These are phyloP conservation scores for Steatornis caripensis DNA, from an alignment of 2,113 vertebrate species.

Conservation along the genomic window DNA sequence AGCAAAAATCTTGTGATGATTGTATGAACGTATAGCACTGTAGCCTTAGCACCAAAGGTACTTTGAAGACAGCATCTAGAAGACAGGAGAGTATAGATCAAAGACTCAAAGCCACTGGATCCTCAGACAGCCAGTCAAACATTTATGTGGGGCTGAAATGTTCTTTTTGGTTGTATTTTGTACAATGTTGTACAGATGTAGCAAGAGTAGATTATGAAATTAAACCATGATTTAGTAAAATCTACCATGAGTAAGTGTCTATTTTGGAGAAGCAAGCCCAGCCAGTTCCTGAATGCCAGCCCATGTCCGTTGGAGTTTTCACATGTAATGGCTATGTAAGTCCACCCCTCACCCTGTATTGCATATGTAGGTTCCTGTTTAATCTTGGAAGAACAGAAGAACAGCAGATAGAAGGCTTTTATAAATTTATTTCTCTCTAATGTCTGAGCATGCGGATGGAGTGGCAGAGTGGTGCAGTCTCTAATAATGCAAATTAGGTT, in stretches of 20 bases:
- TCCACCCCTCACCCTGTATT: background rate
- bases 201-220: background rate
- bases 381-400: background rate
- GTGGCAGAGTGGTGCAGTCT: background rate
- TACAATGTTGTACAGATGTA: background rate
- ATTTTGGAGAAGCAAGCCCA: background rate
- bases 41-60: background rate
- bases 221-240: background rate
- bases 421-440: background rate
- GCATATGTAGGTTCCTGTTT: background rate
- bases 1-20: background rate
- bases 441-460: background rate
- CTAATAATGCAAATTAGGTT: background rate
- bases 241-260: background rate
- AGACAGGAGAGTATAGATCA: background rate
- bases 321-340: background rate
- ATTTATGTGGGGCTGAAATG: background rate
- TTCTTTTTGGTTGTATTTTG: background rate
- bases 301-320: background rate
- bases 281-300: background rate
- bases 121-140: background rate
- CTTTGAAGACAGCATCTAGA: background rate
- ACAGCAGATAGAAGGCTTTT: background rate
- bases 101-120: background rate
- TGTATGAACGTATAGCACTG: background rate